phyloP scores from a whole-genome alignment of 2,888 invertebrate species.

The Drosophila neotestacea region DNA sequence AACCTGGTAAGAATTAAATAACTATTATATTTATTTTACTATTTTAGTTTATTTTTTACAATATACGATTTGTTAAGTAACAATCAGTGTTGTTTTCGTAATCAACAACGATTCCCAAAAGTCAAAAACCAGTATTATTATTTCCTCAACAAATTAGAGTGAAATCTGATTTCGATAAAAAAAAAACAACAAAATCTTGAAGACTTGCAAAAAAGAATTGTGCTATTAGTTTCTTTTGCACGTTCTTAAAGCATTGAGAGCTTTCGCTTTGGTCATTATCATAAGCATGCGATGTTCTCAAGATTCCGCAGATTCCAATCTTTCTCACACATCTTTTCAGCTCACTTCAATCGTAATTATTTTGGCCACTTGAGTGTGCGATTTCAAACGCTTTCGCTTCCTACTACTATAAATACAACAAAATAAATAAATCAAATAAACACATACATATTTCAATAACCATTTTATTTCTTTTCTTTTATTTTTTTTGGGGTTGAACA shows the following conservation, averaged over 20 bases:
- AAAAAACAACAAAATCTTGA: no score
- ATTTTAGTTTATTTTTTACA: no score
- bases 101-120: no score
- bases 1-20: no score
- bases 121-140: not conserved
- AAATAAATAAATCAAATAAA: conserved; percentile 6
- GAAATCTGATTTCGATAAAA: not conserved
- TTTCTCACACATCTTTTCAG: conserved; percentile 49
- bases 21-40: no score
- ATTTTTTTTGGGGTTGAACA: conserved; percentile 29
- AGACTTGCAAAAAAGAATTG: not conserved
- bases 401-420: conserved; percentile 17
- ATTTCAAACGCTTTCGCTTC: conserved; percentile 73
- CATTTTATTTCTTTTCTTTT: conserved; percentile 16
- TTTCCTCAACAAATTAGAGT: not conserved
- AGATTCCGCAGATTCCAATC: conserved; percentile 34
- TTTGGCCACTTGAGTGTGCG: conserved; percentile 64
- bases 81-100: no score
- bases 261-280: conserved; percentile 39
- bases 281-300: conserved; percentile 35
- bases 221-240: conserved; percentile 8
- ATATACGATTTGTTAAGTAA: no score
- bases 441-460: conserved; percentile 31
- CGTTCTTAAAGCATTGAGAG: conserved; percentile 1
- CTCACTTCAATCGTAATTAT: conserved; percentile 48